Evolutionary conservation across 2,797 vertebrate genomes (phyloP), one percentile per base, ranked within the genome.

Genomic region (Oryzias dopingdopingensis): DNA sequence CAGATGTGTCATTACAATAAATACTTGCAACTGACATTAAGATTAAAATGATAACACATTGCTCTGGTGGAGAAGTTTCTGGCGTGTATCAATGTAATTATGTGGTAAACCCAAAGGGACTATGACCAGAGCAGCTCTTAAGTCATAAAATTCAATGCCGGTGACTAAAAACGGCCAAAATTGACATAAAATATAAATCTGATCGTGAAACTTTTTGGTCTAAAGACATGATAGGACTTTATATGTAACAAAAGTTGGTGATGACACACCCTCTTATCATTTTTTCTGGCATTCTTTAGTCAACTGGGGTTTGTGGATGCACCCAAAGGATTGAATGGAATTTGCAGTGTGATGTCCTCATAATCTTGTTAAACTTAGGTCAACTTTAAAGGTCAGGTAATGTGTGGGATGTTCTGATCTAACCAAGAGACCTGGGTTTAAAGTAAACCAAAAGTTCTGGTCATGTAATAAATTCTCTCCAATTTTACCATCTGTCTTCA

Each of bases 311-410:
- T 4, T 57, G 62, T 29, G 22, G 48, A 22, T 14, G 45, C 45
- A 14, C 2, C 0, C 24, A 1, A 14, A 43, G 60, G 54, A 72
- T 73, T 79, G 70, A 52, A 67, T 51, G 65, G 67, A 42, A 72
- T 84, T 77, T 64, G 50, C 55, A 42, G 46, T 1, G 59, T 78
- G 79, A 78, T 58, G 62, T 80, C 56, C 76, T 26, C 6, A 17
- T 44, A 61, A 63, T 74, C 62, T 49, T 40, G 59, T 46, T 1
- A 0, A 45, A 42, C 53, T 40, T 32, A 40, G 54, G 50, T 44
- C 68, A 58, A 77, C 79, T 69, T 69, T 76, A 4, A 4, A 81
- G 72, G 74, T 77, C 76, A 74, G 29, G 42, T 52, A 49, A 22
- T 62, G 63, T 0, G 14, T 67, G 22, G 71, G 67, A 68, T 71